Conservation (phyloP, 2,888 invertebrate species). For the Callinectes sapidus region DNA sequence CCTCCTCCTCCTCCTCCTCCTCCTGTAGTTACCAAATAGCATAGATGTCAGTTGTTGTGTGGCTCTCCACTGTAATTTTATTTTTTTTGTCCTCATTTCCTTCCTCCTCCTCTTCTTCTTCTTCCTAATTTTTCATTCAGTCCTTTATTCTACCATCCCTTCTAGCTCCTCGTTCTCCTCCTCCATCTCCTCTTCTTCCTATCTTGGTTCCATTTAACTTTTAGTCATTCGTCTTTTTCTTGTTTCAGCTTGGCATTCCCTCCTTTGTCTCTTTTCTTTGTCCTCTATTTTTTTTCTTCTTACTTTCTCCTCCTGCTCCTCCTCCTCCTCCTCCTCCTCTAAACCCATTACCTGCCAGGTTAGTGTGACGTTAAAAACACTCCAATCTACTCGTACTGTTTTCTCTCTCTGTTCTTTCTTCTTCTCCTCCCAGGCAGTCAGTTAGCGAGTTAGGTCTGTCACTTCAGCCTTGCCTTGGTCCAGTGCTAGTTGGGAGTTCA, state of each 20-base stretch:
- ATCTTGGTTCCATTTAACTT: neutral
- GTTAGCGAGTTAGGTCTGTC: neutral
- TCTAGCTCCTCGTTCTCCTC: neutral
- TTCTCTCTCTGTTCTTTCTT: neutral
- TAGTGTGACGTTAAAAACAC: constrained; percentile 5
- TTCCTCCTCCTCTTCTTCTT: neutral
- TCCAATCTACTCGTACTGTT: neutral
- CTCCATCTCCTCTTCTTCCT: neutral
- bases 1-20: neutral
- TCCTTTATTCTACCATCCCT: neutral
- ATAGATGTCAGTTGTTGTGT: neutral
- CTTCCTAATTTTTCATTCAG: neutral
- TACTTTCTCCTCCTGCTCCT: neutral
- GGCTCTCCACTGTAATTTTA: neutral
- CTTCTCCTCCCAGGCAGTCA: neutral
- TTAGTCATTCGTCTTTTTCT: neutral
- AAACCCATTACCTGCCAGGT: neutral
- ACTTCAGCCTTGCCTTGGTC: neutral
- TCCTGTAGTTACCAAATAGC: neutral
- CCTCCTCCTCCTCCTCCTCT: neutral
- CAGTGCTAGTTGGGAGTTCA: neutral
- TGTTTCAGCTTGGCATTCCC: neutral
- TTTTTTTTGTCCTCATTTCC: neutral
- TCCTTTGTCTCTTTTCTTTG: neutral
- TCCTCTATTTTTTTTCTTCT: neutral